Base-by-base conservation (phyloP, 1,140 invertebrate genomes). In the Solenopsis fugax region DNA sequence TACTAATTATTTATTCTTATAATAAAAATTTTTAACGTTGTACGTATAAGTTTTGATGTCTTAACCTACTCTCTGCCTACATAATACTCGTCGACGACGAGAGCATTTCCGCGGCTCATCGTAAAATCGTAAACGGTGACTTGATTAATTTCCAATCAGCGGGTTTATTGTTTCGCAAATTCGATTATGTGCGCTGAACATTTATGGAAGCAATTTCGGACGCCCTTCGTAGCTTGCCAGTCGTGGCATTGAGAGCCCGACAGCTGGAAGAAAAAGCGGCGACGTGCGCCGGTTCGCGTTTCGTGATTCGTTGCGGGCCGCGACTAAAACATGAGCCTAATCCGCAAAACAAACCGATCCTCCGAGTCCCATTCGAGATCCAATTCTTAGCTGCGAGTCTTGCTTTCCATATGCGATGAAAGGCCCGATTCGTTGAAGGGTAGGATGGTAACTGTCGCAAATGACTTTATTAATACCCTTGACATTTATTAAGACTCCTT, bases 261-360 rank as follows among this genome's bases (percentile, higher is more conserved):
- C 67, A 37, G 67, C 72, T 34, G 4, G 29, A 4, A 77, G 86
- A 90, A 90, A 90, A 90, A 90, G 69, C 52, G 67, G 45, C 56
- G 86, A 90, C 89, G 89, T 90, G 89, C 86, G 89, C 76, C 86
- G 58, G 86, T 12, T 71, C 60, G 50, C 71, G 89, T 90, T 88
- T 90, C 89, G 75, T 69, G 86, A 90, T 90, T 90, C 89, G 89
- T 90, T 81, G 86, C 81, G 89, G 80, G n/a, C 69, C 29, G 80
- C 88, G 77, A 85, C 69, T 90, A 90, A 90, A 90, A 90, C 86
- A 90, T 86, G 88, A 81, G 88, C 73, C 89, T 90, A 90, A 90
- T 90, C 88, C 88, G 78, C 88, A 89, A 90, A 90, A 90, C 89
- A 90, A 90, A 90, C 89, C 88, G 73, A 89, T 72, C 67, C 45